Evolutionary conservation across 2,888 invertebrate genomes (phyloP).

Genomic region (Plagiodera versicolora): DNA sequence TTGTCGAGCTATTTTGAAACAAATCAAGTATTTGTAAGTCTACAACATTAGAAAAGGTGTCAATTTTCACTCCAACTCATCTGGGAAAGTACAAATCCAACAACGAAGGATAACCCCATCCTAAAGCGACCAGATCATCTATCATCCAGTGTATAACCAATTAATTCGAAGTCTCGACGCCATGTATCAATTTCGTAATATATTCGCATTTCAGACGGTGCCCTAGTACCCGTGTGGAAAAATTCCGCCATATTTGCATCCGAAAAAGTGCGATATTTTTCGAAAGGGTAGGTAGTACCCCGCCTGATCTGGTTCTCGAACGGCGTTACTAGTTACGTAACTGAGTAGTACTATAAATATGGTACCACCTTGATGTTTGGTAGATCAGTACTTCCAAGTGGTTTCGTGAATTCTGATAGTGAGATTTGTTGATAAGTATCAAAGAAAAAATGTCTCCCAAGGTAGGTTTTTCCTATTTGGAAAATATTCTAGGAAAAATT

Average conservation of each 20-base stretch:
- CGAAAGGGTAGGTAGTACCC: not conserved
- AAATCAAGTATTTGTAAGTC: too few relatives aligned
- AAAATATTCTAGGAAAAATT: too few relatives aligned
- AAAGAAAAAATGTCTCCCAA: not conserved
- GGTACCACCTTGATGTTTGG: not conserved
- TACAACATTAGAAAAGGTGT: too few relatives aligned
- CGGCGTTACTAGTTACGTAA: not conserved
- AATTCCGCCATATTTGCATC: not conserved
- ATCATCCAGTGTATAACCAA: not conserved
- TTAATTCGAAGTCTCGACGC: not conserved
- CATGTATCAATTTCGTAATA: not conserved
- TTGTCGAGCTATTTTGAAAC: too few relatives aligned
- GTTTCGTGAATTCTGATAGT: not conserved
- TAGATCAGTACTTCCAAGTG: not conserved
- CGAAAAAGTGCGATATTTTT: not conserved
- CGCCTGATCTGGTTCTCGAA: not conserved
- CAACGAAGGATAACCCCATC: too few relatives aligned
- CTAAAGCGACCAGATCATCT: not conserved
- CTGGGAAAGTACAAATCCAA: too few relatives aligned
- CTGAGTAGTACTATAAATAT: not conserved
- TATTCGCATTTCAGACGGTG: not conserved
- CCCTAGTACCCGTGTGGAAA: not conserved
- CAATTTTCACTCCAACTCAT: too few relatives aligned
- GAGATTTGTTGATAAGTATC: not conserved
- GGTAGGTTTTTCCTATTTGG: not conserved